A percentile compares a stretch with the other conserved stretches of the same genome.
phyloP scores from a whole-genome alignment of 1,140 invertebrate genomes.

The Drosophila paulistorum region DNA sequence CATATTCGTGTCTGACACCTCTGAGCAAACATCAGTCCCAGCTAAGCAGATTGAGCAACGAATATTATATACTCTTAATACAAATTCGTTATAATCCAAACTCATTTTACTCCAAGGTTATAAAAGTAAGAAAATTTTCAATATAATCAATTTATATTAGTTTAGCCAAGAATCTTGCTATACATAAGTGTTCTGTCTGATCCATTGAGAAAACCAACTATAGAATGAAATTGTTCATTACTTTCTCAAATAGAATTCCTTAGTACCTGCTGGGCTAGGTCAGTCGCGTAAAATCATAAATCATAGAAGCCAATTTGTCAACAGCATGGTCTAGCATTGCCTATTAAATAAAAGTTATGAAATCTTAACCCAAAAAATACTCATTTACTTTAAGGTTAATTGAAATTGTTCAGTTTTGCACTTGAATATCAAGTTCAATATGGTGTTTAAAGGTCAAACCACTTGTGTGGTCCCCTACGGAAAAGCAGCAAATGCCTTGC shows the following conservation, averaged over 20 bases:
- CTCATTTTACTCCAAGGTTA: no score
- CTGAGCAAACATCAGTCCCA: slow-evolving; percentile 33
- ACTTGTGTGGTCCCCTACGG: slow-evolving; percentile 67
- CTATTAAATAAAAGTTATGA: slow-evolving; percentile 26
- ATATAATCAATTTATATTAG: no score
- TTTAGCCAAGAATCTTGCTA: no score
- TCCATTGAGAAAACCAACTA: no score
- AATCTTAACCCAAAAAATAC: background rate
- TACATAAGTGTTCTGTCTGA: no score
- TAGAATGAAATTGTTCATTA: no score
- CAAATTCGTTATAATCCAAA: no score
- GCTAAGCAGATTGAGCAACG: background rate
- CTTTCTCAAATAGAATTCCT: background rate
- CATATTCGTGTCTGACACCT: slow-evolving; percentile 27
- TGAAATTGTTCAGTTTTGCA: slow-evolving; percentile 44
- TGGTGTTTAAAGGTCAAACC: slow-evolving; percentile 71
- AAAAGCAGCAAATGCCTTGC: background rate
- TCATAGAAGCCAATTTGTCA: slow-evolving; percentile 39
- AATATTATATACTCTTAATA: slow-evolving; percentile 7
- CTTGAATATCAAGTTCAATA: slow-evolving; percentile 68
- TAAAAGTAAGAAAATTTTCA: no score
- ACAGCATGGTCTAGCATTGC: slow-evolving; percentile 1
- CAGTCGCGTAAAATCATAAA: background rate
- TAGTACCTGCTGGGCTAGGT: slow-evolving; percentile 4
- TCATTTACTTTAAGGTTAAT: slow-evolving; percentile 43